Percentiles rank a stretch among this genome's conserved stretches.
Evolutionary conservation across 2,113 vertebrate species (phyloP).

Genomic region (Ochotona curzoniae): DNA sequence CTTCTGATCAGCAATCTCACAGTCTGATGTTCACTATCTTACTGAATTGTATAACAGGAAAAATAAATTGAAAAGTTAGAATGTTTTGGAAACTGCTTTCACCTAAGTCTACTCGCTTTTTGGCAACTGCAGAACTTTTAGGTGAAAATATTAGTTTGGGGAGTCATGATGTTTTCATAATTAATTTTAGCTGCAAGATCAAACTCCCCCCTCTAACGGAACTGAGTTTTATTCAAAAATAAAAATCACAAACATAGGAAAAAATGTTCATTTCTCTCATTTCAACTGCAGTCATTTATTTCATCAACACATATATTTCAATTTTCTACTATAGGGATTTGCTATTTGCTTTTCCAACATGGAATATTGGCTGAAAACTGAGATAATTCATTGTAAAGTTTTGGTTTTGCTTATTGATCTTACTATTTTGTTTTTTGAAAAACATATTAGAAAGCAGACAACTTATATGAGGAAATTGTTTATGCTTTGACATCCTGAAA

Average conservation of each 20-base stretch:
- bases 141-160: neutral
- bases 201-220: neutral
- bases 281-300: neutral
- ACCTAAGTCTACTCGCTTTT: neutral
- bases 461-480: neutral
- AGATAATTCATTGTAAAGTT: conserved; percentile 19
- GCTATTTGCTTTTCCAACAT: neutral
- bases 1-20: neutral
- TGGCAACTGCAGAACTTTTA: neutral
- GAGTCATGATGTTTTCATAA: neutral
- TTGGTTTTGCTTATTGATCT: neutral
- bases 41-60: neutral
- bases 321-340: neutral
- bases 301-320: neutral
- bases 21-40: neutral
- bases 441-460: conserved; percentile 20
- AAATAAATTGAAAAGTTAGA: conserved; percentile 26
- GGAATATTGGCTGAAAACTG: neutral
- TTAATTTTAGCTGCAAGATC: neutral
- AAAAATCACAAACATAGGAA: neutral
- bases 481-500: neutral
- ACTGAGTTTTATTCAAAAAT: neutral
- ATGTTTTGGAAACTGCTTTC: neutral
- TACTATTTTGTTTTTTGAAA: neutral
- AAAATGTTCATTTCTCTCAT: neutral